These are phyloP conservation scores for Riptortus pedestris DNA, from an alignment of 1,140 invertebrate genomes.

Conservation along the genomic window DNA sequence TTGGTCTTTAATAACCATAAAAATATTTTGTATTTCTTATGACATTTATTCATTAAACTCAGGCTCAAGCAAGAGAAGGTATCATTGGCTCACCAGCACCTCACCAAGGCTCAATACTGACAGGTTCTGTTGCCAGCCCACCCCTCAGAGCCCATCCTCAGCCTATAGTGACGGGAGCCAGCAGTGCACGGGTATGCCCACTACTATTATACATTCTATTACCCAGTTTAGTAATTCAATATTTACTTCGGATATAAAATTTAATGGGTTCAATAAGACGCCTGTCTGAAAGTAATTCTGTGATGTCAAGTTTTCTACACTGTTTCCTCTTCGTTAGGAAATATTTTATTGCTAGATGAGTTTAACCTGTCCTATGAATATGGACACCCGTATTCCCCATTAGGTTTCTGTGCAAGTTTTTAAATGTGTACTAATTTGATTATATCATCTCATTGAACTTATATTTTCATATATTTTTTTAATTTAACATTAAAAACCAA, in stretches of 20 bases:
- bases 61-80: slow-evolving; percentile 27
- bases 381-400: too few species aligned
- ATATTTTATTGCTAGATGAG: too few species aligned
- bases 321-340: too few species aligned
- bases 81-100: slow-evolving; percentile 29
- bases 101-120: slow-evolving; percentile 36
- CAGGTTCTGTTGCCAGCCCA: slow-evolving; percentile 46
- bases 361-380: too few species aligned
- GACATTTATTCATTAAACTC: not conserved
- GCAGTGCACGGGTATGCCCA: slow-evolving; percentile 35
- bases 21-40: slow-evolving; percentile 2
- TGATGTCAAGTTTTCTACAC: too few species aligned
- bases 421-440: too few species aligned
- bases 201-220: not conserved
- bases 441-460: too few species aligned
- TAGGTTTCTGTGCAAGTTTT: too few species aligned
- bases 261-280: not conserved
- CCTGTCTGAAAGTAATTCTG: not conserved
- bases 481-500: too few species aligned
- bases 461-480: too few species aligned
- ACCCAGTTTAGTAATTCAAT: too few species aligned
- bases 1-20: too few species aligned
- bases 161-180: slow-evolving; percentile 39
- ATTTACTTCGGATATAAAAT: not conserved
- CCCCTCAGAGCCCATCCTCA: slow-evolving; percentile 44